Conservation (phyloP, 2,797 vertebrate species). For the Cossypha caffra region DNA sequence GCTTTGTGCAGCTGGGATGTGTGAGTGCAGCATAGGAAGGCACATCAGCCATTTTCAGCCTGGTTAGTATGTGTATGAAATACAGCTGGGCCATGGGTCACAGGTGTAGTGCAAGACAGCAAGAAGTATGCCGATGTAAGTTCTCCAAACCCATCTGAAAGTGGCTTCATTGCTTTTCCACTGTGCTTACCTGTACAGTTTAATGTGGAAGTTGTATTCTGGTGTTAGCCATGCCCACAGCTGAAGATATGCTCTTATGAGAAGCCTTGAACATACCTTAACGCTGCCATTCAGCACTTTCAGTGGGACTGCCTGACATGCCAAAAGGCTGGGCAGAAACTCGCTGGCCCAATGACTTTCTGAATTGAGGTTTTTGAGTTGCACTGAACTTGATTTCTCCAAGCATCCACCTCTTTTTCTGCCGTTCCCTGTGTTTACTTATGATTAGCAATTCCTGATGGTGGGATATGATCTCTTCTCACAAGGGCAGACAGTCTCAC, state of each 20-base stretch:
- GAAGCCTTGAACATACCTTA: neutral
- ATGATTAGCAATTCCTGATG: neutral
- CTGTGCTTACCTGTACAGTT: rapidly evolving
- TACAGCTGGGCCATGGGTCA: rapidly evolving
- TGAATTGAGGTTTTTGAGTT: neutral
- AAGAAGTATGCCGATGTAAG: neutral
- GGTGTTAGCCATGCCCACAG: neutral
- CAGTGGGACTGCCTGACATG: neutral
- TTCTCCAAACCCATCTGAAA: neutral
- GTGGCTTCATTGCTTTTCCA: neutral
- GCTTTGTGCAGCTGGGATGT: neutral
- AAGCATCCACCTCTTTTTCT: neutral
- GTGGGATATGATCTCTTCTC: neutral
- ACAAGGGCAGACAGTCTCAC: neutral
- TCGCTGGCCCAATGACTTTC: rapidly evolving
- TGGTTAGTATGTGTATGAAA: rapidly evolving
- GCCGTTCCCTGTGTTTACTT: neutral
- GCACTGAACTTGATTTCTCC: neutral
- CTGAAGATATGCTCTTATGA: rapidly evolving
- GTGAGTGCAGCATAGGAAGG: neutral
- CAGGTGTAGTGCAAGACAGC: neutral
- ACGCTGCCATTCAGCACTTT: neutral
- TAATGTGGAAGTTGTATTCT: neutral
- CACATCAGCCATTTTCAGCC: neutral
- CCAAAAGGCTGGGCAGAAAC: neutral